These are phyloP conservation scores for Microdon myrmicae DNA, from an alignment of 2,888 invertebrate genomes.

Conservation along the genomic window DNA sequence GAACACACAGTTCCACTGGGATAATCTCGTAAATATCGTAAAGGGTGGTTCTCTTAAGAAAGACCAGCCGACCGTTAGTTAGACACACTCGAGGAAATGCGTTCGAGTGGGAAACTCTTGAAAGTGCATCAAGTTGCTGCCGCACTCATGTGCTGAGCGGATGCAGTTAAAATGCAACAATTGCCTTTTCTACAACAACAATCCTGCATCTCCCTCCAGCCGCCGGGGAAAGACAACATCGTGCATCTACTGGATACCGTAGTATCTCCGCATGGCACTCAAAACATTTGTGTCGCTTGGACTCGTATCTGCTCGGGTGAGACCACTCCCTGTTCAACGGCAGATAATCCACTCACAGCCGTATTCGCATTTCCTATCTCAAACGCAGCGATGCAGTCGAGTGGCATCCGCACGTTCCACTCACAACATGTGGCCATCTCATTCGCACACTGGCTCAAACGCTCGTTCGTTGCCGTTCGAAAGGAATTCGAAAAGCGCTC, in stretches of 20 bases:
- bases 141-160: neutral
- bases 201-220: too few species aligned
- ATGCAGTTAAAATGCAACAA: neutral
- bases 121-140: constrained; percentile 33
- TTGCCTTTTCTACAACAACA: too few species aligned
- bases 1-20: constrained; percentile 20
- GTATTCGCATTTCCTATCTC: too few species aligned
- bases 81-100: neutral
- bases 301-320: constrained; percentile 1
- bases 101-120: constrained; percentile 6
- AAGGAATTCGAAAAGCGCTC: constrained; percentile 10
- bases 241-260: too few species aligned
- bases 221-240: too few species aligned
- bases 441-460: constrained; percentile 2
- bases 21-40: constrained; percentile 32
- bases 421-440: constrained; percentile 10
- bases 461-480: constrained; percentile 5
- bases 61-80: too few species aligned
- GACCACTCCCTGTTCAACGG: constrained; percentile 11
- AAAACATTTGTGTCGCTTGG: constrained; percentile 10
- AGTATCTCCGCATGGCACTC: constrained; percentile 5
- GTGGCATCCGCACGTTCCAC: constrained; percentile 2
- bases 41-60: neutral
- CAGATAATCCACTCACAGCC: constrained; percentile 19
- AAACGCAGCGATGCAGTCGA: constrained; percentile 1